Percentiles rank a stretch among this genome's conserved stretches.
phyloP scores from a whole-genome alignment of 2,113 vertebrate species.

The Spermophilus dauricus region DNA sequence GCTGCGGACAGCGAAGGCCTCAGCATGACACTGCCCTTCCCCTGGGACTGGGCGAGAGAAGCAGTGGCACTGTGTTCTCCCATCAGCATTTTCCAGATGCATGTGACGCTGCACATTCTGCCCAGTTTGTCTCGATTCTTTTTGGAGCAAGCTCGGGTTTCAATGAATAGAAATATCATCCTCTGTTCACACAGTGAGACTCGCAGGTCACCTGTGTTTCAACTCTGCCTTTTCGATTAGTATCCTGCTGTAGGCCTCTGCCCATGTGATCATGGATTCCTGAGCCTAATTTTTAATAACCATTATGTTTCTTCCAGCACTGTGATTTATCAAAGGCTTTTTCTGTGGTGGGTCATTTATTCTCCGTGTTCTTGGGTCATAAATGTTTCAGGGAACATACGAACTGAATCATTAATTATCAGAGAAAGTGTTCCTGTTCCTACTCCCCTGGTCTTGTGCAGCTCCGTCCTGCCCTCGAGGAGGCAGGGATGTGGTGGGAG shows the following conservation, averaged over 20 bases:
- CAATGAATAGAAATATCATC: slow-evolving; percentile 25
- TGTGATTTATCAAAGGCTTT: slow-evolving; percentile 46
- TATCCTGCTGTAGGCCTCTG: fast-evolving
- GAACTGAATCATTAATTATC: background rate
- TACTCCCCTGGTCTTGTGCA: fast-evolving
- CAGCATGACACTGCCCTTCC: fast-evolving
- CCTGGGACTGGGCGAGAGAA: fast-evolving
- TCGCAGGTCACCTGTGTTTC: background rate
- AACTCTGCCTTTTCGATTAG: background rate
- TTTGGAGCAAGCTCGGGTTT: background rate
- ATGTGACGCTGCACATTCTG: background rate
- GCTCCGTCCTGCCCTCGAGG: fast-evolving
- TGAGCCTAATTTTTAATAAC: slow-evolving; percentile 56
- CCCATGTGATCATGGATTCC: background rate
- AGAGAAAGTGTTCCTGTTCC: background rate
- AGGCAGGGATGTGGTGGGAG: background rate
- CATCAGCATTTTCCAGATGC: background rate
- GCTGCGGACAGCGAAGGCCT: background rate
- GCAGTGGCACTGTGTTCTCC: fast-evolving
- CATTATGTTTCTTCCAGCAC: background rate
- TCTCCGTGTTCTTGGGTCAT: background rate
- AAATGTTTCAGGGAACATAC: background rate
- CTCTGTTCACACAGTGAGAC: background rate
- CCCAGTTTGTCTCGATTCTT: background rate
- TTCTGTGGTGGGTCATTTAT: background rate